Evolutionary conservation across 2,113 vertebrate genomes (phyloP).

Genomic region (Orthochromis indermauri): DNA sequence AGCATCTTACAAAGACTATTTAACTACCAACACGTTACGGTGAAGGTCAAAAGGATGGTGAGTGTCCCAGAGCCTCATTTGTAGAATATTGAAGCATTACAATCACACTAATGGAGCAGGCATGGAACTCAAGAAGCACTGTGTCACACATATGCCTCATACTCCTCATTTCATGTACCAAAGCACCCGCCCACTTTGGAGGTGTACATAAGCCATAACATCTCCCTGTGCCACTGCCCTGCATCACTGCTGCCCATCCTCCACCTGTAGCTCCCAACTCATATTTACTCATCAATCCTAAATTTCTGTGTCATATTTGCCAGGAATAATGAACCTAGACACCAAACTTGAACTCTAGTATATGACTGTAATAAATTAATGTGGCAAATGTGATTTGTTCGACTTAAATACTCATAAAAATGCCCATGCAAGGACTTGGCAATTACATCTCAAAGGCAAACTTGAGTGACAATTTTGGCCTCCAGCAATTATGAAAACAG

Average conservation of each 20-base stretch:
- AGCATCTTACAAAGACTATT: not conserved
- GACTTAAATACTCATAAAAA: not conserved
- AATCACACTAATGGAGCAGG: not conserved
- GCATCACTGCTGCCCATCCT: not conserved
- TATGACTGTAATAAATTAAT: not conserved
- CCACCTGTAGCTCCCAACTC: not conserved
- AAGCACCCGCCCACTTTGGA: not conserved
- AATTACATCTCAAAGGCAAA: not conserved
- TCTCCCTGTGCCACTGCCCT: not conserved
- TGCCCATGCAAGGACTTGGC: not conserved
- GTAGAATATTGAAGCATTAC: not conserved
- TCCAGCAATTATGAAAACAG: not conserved
- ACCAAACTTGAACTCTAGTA: not conserved
- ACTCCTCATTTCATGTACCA: not conserved
- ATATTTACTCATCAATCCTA: not conserved
- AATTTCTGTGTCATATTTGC: not conserved
- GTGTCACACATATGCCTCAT: not conserved
- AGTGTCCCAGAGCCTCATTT: not conserved
- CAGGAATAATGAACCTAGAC: not conserved
- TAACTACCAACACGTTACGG: accelerated
- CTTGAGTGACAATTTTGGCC: not conserved
- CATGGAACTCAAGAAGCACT: not conserved
- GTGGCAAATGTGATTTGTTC: not conserved
- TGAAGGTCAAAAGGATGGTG: not conserved
- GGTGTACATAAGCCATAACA: not conserved